Evolutionary conservation across 2,113 vertebrate species (phyloP).

Genomic region (Bothrops jararaca): DNA sequence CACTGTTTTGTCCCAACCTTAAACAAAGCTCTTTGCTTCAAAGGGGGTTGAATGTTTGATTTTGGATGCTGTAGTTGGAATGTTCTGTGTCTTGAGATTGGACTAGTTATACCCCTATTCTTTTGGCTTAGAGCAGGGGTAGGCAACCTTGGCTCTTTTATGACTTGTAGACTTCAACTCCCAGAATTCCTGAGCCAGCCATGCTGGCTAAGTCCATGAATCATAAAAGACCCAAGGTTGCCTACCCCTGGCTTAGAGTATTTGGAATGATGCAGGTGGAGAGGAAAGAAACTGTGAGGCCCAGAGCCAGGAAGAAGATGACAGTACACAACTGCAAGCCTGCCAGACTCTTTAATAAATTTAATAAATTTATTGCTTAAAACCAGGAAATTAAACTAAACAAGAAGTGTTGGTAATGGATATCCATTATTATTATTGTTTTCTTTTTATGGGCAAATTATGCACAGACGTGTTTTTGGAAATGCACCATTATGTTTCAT

Average conservation of each 20-base stretch:
- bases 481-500: background rate
- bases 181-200: too few relatives aligned
- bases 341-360: background rate
- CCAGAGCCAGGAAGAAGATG: background rate
- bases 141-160: too few relatives aligned
- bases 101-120: background rate
- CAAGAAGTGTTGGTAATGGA: background rate
- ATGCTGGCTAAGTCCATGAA: too few relatives aligned
- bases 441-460: background rate
- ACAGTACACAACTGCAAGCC: background rate
- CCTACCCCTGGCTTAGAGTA: background rate
- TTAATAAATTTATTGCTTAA: background rate
- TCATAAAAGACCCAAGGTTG: too few relatives aligned
- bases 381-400: background rate
- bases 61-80: background rate
- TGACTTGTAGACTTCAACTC: too few relatives aligned
- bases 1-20: background rate
- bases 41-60: background rate
- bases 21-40: background rate
- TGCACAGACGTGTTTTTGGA: background rate
- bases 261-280: background rate
- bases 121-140: background rate
- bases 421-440: background rate
- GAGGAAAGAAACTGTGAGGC: background rate
- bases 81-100: background rate